phyloP scores from a whole-genome alignment of 2,797 vertebrate genomes.

The Lacerta viridis region DNA sequence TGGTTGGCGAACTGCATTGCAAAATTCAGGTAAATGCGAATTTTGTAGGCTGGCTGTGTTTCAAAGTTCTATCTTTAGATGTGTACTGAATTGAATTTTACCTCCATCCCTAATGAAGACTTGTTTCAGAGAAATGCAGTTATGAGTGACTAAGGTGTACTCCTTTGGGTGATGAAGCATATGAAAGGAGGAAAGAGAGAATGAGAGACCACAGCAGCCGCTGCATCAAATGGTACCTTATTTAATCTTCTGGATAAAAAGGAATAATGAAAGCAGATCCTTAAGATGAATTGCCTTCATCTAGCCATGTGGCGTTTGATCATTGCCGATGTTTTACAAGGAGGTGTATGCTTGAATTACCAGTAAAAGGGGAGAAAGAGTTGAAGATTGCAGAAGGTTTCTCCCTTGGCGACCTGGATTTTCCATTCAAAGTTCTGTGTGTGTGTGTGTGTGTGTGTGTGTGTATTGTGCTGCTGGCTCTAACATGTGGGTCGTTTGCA shows the following conservation, averaged over 20 bases:
- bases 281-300: slow-evolving; percentile 72
- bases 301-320: slow-evolving; percentile 69
- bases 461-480: neutral
- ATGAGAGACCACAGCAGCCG: slow-evolving; percentile 35
- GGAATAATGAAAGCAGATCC: slow-evolving; percentile 67
- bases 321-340: slow-evolving; percentile 72
- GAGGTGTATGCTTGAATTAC: slow-evolving; percentile 71
- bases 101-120: neutral
- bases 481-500: neutral
- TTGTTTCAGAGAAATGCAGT: neutral
- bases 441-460: too few relatives aligned
- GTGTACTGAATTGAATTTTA: too few relatives aligned
- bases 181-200: slow-evolving; percentile 44
- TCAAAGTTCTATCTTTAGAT: too few relatives aligned
- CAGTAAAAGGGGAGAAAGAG: slow-evolving; percentile 65
- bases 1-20: too few relatives aligned
- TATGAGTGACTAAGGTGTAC: neutral
- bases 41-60: too few relatives aligned
- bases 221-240: slow-evolving; percentile 67
- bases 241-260: slow-evolving; percentile 77
- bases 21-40: too few relatives aligned
- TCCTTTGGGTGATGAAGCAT: neutral
- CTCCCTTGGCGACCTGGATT: slow-evolving; percentile 15
- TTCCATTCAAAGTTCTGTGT: neutral
- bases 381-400: slow-evolving; percentile 63